These are phyloP conservation scores for Pseudachorutes palmiensis DNA, from an alignment of 1,140 invertebrate species.

Conservation along the genomic window DNA sequence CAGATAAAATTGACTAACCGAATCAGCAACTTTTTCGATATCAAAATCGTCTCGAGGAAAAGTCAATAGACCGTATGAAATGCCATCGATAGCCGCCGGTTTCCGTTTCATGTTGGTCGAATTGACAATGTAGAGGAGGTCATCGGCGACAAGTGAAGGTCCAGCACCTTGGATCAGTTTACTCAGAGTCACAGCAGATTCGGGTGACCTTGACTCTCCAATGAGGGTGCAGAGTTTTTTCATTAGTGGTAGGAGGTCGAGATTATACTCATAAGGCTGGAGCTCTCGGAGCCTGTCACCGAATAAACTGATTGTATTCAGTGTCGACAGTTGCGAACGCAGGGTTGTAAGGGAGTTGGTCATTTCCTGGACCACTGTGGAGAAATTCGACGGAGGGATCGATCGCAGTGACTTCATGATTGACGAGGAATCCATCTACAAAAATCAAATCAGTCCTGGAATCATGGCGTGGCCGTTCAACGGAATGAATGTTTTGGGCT, in stretches of 20 bases:
- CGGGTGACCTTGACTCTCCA: constrained; percentile 30
- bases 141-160: constrained; percentile 22
- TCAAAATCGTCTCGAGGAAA: constrained; percentile 75
- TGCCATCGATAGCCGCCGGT: constrained; percentile 28
- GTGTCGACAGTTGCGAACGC: constrained; percentile 22
- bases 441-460: too few species aligned
- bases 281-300: constrained; percentile 29
- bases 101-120: constrained; percentile 9
- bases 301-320: constrained; percentile 30
- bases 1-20: constrained; percentile 39
- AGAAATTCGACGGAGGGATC: not conserved
- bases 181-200: constrained; percentile 28
- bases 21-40: constrained; percentile 51
- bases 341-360: constrained; percentile 18
- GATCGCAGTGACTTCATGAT: not conserved
- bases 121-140: not conserved
- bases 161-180: constrained; percentile 29
- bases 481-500: too few species aligned
- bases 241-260: constrained; percentile 29
- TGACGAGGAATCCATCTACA: not conserved
- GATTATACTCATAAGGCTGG: constrained; percentile 18
- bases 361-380: constrained; percentile 22
- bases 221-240: constrained; percentile 26
- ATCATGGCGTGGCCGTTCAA: too few species aligned
- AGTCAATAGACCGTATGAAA: constrained; percentile 56